Conservation (phyloP, 2,888 invertebrate species). For the Adelognathus sp. region DNA sequence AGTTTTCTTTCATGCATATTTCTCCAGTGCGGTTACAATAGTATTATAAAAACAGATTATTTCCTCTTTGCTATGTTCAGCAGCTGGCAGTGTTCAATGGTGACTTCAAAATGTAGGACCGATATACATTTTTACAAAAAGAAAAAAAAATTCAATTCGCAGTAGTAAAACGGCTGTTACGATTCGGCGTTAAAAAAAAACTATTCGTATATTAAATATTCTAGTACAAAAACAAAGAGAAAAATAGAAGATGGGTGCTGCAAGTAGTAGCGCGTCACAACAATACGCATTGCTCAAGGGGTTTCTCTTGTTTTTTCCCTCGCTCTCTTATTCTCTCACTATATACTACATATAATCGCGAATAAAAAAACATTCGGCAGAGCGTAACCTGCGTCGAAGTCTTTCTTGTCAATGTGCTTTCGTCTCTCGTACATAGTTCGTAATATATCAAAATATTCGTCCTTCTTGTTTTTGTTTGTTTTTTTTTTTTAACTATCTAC, state of each 20-base stretch:
- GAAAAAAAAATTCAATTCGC: constrained; percentile 58
- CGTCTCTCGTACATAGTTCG: constrained; percentile 16
- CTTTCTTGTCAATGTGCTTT: constrained; percentile 55
- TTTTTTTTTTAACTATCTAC: constrained; percentile 38
- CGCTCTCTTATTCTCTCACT: background rate
- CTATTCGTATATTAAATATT: constrained; percentile 65
- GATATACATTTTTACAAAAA: constrained; percentile 26
- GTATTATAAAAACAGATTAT: background rate
- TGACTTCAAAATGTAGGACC: constrained; percentile 17
- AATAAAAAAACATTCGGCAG: constrained; percentile 49
- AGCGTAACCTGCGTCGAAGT: constrained; percentile 58
- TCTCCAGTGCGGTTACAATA: background rate
- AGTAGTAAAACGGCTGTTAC: constrained; percentile 65
- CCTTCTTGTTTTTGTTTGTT: too few species aligned
- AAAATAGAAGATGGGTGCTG: constrained; percentile 52
- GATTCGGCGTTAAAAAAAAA: constrained; percentile 63
- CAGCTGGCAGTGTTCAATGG: constrained; percentile 15
- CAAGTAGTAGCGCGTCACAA: background rate
- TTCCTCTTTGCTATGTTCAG: background rate
- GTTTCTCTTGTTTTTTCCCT: background rate
- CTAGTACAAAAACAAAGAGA: constrained; percentile 52
- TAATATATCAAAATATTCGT: constrained; percentile 49
- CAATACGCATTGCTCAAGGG: background rate
- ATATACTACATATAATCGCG: background rate
- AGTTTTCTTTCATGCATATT: background rate